Base-by-base conservation (phyloP, 1,140 invertebrate species). In the Drosophila tropicalis region DNA sequence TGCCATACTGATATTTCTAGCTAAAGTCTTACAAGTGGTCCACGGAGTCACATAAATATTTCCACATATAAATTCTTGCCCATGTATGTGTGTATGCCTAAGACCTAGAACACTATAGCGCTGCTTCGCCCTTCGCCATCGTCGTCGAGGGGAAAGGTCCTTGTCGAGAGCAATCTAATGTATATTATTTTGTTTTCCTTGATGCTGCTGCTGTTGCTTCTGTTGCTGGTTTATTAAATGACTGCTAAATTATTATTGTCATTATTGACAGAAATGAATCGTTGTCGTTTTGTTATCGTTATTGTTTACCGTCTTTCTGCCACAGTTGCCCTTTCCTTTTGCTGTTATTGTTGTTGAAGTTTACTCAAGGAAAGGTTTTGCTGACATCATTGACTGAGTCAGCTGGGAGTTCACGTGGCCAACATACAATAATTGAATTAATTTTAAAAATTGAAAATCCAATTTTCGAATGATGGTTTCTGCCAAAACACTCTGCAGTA, bases 181-280 rank as follows among this genome's bases (percentile, higher is more conserved):
- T 75, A 51, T 81, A 76, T 86, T 79, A 78, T 85, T 85, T 81
- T 78, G 68, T 78, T 69, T 70, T 72, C 63, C 25, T 69, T n/a
- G 55, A 5, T 39, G 25, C 44, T 62, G 25, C 56, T 60, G 73
- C 70, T 69, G 73, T 5, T 36, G 1, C 34, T 36, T n/a, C n/a
- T n/a, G 34, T 12, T 36, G 76, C 70, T 70, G 73, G 69, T 67
- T 67, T 72, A 72, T 72, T 76, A 83, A 86, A 87, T 90, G 83
- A 75, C 77, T 80, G 70, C 77, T 76, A 87, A 90, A 90, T 90
- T 90, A 90, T 90, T 90, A 84, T 87, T 90, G 87, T 72, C 85
- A 81, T 90, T 90, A 90, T 90, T 90, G 87, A 84, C 77, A 81
- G 71, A 84, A 89, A 81, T 89, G 84, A 84, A 89, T 87, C 71